Evolutionary conservation across 2,797 vertebrate genomes (phyloP).

Genomic region (Leucoraja ocellata): DNA sequence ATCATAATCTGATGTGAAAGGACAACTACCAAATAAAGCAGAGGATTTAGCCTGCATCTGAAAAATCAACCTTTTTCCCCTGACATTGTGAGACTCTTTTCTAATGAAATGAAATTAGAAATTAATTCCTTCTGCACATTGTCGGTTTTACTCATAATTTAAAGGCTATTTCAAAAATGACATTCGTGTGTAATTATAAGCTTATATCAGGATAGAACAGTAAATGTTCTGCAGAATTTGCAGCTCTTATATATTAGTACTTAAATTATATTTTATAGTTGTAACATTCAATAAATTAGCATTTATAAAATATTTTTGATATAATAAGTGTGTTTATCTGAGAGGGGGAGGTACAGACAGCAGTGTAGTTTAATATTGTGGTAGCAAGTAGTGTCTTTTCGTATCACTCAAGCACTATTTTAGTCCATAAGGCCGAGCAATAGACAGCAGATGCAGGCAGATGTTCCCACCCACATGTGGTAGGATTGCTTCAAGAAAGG

Average conservation of each 20-base stretch:
- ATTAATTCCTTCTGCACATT: background rate
- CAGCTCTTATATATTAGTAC: background rate
- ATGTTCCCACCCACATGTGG: background rate
- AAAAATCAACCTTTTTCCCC: background rate
- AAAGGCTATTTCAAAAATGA: background rate
- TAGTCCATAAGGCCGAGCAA: background rate
- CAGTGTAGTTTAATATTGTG: background rate
- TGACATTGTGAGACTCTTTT: background rate
- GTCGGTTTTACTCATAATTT: background rate
- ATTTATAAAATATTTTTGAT: background rate
- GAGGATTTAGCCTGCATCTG: background rate
- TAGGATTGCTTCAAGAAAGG: background rate
- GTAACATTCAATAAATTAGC: background rate
- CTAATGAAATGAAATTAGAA: background rate
- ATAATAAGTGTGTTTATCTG: background rate
- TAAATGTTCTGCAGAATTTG: background rate
- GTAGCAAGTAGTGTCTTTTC: background rate
- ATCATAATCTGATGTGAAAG: constrained; percentile 3
- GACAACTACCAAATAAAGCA: constrained; percentile 9
- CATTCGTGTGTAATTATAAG: background rate
- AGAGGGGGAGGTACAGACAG: background rate
- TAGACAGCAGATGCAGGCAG: background rate
- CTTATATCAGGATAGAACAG: background rate
- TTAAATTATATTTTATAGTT: background rate
- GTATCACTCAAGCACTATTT: background rate